Base-by-base conservation (phyloP, 1,140 invertebrate species). In the Drosophila ficusphila region DNA sequence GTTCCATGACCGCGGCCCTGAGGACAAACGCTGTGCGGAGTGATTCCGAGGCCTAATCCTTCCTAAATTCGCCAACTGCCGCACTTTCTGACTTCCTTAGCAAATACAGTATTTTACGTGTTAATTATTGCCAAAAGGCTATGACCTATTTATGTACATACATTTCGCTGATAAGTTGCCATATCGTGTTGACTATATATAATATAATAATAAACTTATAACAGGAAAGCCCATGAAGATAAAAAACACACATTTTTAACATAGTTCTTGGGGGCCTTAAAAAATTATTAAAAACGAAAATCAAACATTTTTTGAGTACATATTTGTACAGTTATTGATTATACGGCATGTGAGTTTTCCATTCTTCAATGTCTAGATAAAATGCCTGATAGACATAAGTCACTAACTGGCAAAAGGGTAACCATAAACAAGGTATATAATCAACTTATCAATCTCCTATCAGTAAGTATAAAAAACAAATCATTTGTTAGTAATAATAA, bases 41-140 rank as follows among this genome's bases (percentile, higher is more conserved):
- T 16, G 48, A 81, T 23, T 68, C 70, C 27, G 82, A 88, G 42
- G 82, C 77, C 46, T 88, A 88, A 12, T 12, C 29, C 19, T 47
- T 12, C 29, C 19, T 47, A 42, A 41, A 19, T 14, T 27, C 41
- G 36, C 34, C 38, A 60, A 8, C 47, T 74, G 72, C 51, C 51
- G 51, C 25, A 54, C 51, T 38, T 39, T 39, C 27, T 9, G 27
- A 65, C 61, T 79, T 73, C 72, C 81, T 86, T 85, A 86, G 76
- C 62, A 72, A 69, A 62, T 75, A 81, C 82, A 86, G 81, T 86
- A 86, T 86, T 85, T 76, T 73, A 65, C 49, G 25, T 86, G 76
- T 86, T 69, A 68, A 81, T 65, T 21, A 53, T 41, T 48, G 56
- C 52, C 53, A 3, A 27, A 16, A 49, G 67, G 33, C 53, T 42